These are phyloP conservation scores for Rhodeus uyekii DNA, from an alignment of 2,797 vertebrate species.

Conservation along the genomic window DNA sequence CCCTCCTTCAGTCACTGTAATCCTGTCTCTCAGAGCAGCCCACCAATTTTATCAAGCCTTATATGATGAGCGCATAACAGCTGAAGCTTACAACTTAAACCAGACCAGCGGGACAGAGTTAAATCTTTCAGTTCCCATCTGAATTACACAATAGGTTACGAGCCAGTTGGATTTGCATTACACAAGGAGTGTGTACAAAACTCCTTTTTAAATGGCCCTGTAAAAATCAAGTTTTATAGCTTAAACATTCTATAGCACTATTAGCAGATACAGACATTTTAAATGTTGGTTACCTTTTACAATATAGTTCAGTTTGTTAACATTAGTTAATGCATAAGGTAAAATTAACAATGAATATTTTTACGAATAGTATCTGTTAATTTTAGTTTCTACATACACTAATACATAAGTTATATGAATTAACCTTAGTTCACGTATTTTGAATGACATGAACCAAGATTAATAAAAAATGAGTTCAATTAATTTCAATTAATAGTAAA, in stretches of 20 bases:
- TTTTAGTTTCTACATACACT: neutral
- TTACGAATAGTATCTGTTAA: neutral
- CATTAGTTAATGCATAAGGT: neutral
- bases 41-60: constrained; percentile 56
- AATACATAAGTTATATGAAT: neutral
- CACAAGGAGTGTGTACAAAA: constrained; percentile 14
- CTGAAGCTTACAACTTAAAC: constrained; percentile 62
- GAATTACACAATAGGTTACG: constrained; percentile 60
- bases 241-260: neutral
- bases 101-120: constrained; percentile 52
- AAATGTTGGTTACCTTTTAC: neutral
- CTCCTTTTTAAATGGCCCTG: constrained; percentile 2
- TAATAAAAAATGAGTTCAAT: too few relatives aligned
- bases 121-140: constrained; percentile 49
- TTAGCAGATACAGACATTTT: neutral
- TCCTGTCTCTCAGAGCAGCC: constrained; percentile 52
- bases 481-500: too few relatives aligned
- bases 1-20: constrained; percentile 32
- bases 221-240: neutral
- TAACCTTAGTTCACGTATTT: neutral
- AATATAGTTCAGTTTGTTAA: neutral
- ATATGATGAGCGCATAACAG: constrained; percentile 56
- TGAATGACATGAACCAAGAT: neutral
- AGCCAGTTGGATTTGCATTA: constrained; percentile 44
- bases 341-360: neutral